Evolutionary conservation across 2,888 invertebrate genomes (phyloP).

Genomic region (Lasioglossum morio): DNA sequence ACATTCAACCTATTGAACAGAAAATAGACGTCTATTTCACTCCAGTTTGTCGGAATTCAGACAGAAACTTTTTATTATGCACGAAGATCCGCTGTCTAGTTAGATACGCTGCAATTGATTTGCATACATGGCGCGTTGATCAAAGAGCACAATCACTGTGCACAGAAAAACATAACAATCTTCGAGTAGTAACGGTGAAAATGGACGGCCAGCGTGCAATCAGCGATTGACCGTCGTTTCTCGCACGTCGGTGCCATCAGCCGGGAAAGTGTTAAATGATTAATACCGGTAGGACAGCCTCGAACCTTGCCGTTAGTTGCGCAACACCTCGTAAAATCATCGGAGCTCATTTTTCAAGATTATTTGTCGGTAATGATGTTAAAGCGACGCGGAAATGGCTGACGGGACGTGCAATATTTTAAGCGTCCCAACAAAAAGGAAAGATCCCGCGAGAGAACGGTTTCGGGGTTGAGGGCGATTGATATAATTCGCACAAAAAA

Average conservation of each 20-base stretch:
- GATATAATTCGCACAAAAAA: conserved; percentile 9
- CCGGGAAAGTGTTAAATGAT: conserved; percentile 6
- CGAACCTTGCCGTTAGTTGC: background rate
- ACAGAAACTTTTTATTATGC: too few relatives aligned
- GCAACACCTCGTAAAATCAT: background rate
- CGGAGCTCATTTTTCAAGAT: background rate
- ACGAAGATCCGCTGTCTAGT: too few relatives aligned
- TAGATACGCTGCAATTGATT: too few relatives aligned
- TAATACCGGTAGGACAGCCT: background rate
- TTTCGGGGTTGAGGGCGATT: background rate
- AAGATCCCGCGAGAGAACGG: background rate
- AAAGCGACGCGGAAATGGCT: background rate
- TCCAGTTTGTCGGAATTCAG: too few relatives aligned
- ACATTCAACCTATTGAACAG: too few relatives aligned
- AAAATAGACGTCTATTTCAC: too few relatives aligned
- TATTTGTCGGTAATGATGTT: background rate
- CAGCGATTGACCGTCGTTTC: background rate
- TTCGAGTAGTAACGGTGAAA: background rate
- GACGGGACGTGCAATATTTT: background rate
- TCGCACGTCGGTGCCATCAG: background rate
- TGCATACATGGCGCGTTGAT: too few relatives aligned
- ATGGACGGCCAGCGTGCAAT: background rate
- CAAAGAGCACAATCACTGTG: background rate
- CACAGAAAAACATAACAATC: background rate
- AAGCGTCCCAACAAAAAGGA: background rate